These are phyloP conservation scores for Colaptes auratus DNA, from an alignment of 2,113 vertebrate species.

Conservation along the genomic window DNA sequence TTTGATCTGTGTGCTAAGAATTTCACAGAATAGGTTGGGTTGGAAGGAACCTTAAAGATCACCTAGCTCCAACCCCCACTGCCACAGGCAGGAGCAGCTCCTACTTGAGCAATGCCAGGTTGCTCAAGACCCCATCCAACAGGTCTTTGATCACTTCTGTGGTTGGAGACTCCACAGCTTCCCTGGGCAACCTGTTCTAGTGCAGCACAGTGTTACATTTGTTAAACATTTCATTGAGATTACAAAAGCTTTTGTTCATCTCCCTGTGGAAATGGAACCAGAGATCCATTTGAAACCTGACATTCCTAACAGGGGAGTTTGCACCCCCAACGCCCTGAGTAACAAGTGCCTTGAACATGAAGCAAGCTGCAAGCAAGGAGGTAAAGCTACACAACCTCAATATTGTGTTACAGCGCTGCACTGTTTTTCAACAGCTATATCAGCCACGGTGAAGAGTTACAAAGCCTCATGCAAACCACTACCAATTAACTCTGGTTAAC, in stretches of 20 bases:
- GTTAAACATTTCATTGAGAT: fast-evolving
- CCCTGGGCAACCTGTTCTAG: too few species aligned
- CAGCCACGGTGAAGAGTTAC: not conserved
- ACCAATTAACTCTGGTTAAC: not conserved
- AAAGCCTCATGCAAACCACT: constrained; percentile 3
- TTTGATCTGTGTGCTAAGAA: not conserved
- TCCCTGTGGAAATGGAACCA: not conserved
- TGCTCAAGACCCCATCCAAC: too few species aligned
- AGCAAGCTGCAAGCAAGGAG: not conserved
- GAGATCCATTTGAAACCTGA: not conserved
- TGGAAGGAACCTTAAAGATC: too few species aligned
- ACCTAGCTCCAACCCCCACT: too few species aligned
- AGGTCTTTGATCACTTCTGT: too few species aligned
- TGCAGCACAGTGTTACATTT: not conserved
- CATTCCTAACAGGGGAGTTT: not conserved
- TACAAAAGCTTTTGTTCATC: not conserved
- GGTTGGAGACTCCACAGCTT: too few species aligned
- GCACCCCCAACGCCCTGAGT: not conserved
- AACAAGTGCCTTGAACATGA: constrained; percentile 34
- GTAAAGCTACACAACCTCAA: not conserved
- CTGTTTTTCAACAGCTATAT: not conserved
- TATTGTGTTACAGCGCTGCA: not conserved
- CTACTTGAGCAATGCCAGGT: too few species aligned
- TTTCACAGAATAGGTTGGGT: too few species aligned
- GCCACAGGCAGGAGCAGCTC: too few species aligned